phyloP scores from a whole-genome alignment of 2,888 invertebrate genomes.

The Taenaris catops region DNA sequence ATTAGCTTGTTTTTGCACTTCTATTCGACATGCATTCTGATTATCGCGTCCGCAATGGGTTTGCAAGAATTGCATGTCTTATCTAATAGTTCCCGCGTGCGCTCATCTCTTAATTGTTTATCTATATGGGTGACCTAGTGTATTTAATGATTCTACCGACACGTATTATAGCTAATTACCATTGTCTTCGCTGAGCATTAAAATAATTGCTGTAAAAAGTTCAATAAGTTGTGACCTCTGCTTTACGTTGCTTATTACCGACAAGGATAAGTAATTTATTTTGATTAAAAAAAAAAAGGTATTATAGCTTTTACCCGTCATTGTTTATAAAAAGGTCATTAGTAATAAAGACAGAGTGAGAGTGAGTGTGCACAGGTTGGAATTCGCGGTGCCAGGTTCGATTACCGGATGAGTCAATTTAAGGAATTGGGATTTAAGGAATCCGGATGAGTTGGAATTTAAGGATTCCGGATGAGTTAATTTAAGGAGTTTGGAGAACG shows the following conservation, averaged over 20 bases:
- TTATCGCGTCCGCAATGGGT: slow-evolving; percentile 15
- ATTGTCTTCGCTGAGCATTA: slow-evolving; percentile 2
- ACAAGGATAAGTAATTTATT: too few species aligned
- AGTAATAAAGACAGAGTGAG: too few species aligned
- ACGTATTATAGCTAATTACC: slow-evolving; percentile 15
- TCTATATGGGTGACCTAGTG: slow-evolving; percentile 23
- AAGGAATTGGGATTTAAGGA: too few species aligned
- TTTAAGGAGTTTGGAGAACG: too few species aligned
- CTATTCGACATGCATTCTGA: slow-evolving; percentile 11
- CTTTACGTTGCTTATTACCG: not conserved
- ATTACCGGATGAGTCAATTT: too few species aligned
- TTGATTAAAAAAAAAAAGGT: too few species aligned
- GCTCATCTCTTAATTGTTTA: slow-evolving; percentile 23
- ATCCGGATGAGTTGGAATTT: too few species aligned
- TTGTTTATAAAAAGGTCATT: too few species aligned
- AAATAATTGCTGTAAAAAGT: slow-evolving; percentile 3
- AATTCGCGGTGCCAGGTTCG: too few species aligned
- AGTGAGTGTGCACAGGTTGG: too few species aligned
- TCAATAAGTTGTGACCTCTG: slow-evolving; percentile 1
- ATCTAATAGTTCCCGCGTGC: slow-evolving; percentile 23
- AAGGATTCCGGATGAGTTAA: too few species aligned
- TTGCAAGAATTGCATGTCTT: slow-evolving; percentile 20
- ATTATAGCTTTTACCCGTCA: too few species aligned
- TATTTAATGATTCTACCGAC: slow-evolving; percentile 15
- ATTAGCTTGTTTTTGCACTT: slow-evolving; percentile 1